Conservation (phyloP, 2,113 vertebrate species). For the Plestiodon gilberti region DNA sequence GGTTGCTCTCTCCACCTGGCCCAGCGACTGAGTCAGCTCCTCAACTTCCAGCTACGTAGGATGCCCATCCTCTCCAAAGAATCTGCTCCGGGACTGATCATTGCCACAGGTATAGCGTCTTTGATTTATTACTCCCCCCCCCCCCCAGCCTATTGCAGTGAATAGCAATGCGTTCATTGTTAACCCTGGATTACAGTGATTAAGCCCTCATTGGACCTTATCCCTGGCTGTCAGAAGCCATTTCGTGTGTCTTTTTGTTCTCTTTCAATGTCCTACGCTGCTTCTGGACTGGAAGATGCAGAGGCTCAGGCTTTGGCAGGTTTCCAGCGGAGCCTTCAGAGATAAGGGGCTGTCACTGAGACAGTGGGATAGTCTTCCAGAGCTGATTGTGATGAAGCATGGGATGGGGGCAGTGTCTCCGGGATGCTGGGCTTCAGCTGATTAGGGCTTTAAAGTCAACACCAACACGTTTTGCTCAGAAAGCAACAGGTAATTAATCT, state of each 20-base stretch:
- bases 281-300: not conserved
- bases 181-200: not conserved
- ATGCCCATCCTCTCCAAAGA: constrained; percentile 97
- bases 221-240: not conserved
- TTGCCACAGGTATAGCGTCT: constrained; percentile 86
- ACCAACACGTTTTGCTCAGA: too few species aligned
- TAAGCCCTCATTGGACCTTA: not conserved
- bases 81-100: constrained; percentile 92
- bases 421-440: too few species aligned
- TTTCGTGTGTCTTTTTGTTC: not conserved
- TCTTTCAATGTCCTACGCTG: too few species aligned
- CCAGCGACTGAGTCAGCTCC: constrained; percentile 93
- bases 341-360: not conserved
- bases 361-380: too few species aligned
- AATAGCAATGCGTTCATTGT: not conserved
- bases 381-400: not conserved
- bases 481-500: too few species aligned
- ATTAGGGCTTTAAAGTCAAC: too few species aligned
- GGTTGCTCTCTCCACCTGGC: constrained; percentile 97
- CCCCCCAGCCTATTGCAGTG: not conserved
- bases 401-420: not conserved
- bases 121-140: not conserved
- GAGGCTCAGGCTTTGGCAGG: not conserved
- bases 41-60: constrained; percentile 92
- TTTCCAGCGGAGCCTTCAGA: not conserved